Base-by-base conservation (phyloP, 2,888 invertebrate species). In the Cheilosia pagana region DNA sequence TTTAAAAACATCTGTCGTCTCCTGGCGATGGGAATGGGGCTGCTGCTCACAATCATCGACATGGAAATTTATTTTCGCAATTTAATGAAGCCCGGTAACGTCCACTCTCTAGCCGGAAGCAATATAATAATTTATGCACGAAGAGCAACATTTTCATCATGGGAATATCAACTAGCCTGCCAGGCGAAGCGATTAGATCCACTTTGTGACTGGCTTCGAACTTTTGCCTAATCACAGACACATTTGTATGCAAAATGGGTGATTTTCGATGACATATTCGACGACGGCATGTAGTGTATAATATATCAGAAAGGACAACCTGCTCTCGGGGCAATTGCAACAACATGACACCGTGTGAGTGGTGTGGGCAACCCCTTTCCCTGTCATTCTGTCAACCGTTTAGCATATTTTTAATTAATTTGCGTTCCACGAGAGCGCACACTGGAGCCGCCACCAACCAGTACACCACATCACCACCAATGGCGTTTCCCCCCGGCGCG, bases 401-500 rank as follows among this genome's bases (percentile, higher is more conserved):
- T 85, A 85, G 83, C 83, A 85, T 85, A 79, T 79, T 81, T 81
- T 85, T 85, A 85, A 85, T 85, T 79, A 85, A 85, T 85, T 85
- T 74, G 79, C 68, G 57, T 74, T 74, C 79, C 74, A 74, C 59
- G 43, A 70, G 55, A 65, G 57, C 0, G 45, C 55, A 79, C 68
- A 48, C 39, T 63, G 70, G 77, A 70, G 55, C 59, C 62, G 59
- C 67, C 50, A 31, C 60, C 59, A 78, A 39, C 59, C 53, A 59
- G 52, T 6, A 53, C 63, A 50, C 65, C 77, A 8, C 28, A 65
- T 65, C 74, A 65, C 65, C 59, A 59, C 57, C 50, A 48, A 48
- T 48, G n/a, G 41, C 53, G 41, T 28, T 23, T 12, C 67, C 28
- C 12, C 50, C 31, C 28, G 50, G 50, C 14, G 63, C 63, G 41